These are phyloP conservation scores for Pipistrellus nathusii DNA, from an alignment of 2,797 vertebrate species.

Conservation along the genomic window DNA sequence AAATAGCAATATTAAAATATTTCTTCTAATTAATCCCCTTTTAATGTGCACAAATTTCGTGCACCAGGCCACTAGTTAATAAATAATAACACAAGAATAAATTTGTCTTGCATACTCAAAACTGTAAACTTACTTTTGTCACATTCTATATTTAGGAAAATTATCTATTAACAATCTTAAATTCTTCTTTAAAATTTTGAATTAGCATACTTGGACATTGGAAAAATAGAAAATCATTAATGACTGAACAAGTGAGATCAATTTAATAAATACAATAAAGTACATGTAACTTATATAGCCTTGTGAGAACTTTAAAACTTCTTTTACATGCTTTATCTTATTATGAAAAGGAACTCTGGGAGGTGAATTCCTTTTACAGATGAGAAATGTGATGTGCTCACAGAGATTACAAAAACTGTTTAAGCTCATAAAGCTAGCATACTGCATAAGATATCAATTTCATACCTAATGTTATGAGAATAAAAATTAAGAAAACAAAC, in stretches of 20 bases:
- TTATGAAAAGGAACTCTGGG: not conserved
- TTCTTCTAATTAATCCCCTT: too few relatives aligned
- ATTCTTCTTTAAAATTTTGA: slow-evolving; percentile 31
- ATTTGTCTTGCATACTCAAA: not conserved
- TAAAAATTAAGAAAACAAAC: slow-evolving; percentile 41
- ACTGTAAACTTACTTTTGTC: not conserved
- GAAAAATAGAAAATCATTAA: slow-evolving; percentile 8
- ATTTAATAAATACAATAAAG: slow-evolving; percentile 37
- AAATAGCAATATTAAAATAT: too few relatives aligned
- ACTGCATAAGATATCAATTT: not conserved
- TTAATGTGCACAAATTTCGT: too few relatives aligned
- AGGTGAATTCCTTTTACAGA: not conserved
- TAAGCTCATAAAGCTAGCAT: not conserved
- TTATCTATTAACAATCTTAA: slow-evolving; percentile 7
- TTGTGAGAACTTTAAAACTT: slow-evolving; percentile 15
- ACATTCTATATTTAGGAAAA: not conserved
- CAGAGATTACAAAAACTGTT: slow-evolving; percentile 10
- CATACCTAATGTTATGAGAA: slow-evolving; percentile 27
- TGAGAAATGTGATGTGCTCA: slow-evolving; percentile 13
- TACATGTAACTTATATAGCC: not conserved
- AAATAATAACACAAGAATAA: not conserved
- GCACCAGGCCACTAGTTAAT: too few relatives aligned
- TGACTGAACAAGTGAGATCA: not conserved
- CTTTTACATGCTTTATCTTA: not conserved
- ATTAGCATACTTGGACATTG: not conserved